These are phyloP conservation scores for Xestobium rufovillosum DNA, from an alignment of 2,888 invertebrate species.

Conservation along the genomic window DNA sequence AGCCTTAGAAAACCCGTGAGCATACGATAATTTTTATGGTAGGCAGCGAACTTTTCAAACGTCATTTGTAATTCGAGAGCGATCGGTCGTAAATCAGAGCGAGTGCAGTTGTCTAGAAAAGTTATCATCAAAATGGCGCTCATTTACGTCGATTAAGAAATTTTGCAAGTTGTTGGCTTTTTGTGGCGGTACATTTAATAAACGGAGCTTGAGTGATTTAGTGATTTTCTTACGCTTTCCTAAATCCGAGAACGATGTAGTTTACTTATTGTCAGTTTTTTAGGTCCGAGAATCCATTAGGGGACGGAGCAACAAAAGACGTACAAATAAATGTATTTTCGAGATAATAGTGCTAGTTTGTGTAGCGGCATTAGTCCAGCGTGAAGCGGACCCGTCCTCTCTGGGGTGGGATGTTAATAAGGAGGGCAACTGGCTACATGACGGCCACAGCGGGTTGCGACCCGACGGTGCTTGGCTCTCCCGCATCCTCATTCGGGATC, in stretches of 20 bases:
- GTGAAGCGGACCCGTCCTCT: constrained; percentile 19
- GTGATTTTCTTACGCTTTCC: constrained; percentile 20
- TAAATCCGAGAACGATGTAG: constrained; percentile 18
- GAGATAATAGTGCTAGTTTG: constrained; percentile 17
- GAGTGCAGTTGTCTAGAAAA: too few relatives aligned
- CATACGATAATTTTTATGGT: too few relatives aligned
- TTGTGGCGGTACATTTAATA: constrained; percentile 15
- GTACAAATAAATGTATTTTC: constrained; percentile 18
- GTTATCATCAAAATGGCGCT: too few relatives aligned
- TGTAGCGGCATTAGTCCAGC: constrained; percentile 15
- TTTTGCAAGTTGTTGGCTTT: too few relatives aligned
- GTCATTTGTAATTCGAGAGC: too few relatives aligned
- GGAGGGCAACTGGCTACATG: constrained; percentile 21
- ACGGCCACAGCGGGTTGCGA: constrained; percentile 17
- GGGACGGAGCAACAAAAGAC: constrained; percentile 18
- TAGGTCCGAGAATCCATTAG: constrained; percentile 17
- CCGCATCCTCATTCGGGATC: constrained; percentile 22
- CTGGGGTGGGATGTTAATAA: constrained; percentile 23
- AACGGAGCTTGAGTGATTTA: constrained; percentile 21
- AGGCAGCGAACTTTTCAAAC: too few relatives aligned
- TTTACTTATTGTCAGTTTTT: constrained; percentile 17
- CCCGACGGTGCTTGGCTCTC: neutral
- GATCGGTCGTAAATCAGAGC: too few relatives aligned
- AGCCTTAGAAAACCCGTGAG: too few relatives aligned
- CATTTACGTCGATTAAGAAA: too few relatives aligned